Base-by-base conservation (phyloP, 2,888 invertebrate species). In the Athetis lepigone region DNA sequence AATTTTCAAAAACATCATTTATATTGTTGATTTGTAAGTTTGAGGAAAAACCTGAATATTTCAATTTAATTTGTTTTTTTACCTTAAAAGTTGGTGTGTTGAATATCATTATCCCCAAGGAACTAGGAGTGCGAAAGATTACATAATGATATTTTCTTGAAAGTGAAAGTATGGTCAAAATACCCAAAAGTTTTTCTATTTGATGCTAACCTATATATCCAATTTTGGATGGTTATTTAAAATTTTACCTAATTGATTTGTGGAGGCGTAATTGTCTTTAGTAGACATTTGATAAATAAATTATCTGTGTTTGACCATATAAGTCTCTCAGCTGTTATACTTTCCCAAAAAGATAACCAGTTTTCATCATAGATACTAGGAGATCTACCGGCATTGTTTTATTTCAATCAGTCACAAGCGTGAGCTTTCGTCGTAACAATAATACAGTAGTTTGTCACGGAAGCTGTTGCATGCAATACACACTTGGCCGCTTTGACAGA, bases 211-310 rank as follows among this genome's bases (percentile, higher is more conserved):
- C 39, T 47, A n/a, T 40, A 57, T 33, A n/a, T 13, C 21, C 4
- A 42, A 52, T 52, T 13, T 43, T 16, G 21, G 27, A 36, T 50
- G 47, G 21, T n/a, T 40, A n/a, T 60, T 68, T 33, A 45, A 50
- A 74, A 54, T 60, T 74, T 74, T 61, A 69, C 50, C n/a, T n/a
- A 45, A 43, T 36, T 40, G 11, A 25, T 60, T 27, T 39, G 43
- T 9, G 21, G 11, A 0, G 43, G 40, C 11, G 25, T 46, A 42
- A 42, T 46, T 25, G 1, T 11, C 49, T 69, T 40, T 47, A 3
- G 39, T 18, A 11, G 21, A 18, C 37, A 49, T 50, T 33, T 39
- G 16, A 33, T 18, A 4, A 29, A 16, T 16, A 29, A 49, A 16
- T 29, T 8, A 40, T 11, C n/a, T 8, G 43, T 8, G 4, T 13